Conservation (phyloP, 2,888 invertebrate genomes). For the Caenorhabditis sulstoni region DNA sequence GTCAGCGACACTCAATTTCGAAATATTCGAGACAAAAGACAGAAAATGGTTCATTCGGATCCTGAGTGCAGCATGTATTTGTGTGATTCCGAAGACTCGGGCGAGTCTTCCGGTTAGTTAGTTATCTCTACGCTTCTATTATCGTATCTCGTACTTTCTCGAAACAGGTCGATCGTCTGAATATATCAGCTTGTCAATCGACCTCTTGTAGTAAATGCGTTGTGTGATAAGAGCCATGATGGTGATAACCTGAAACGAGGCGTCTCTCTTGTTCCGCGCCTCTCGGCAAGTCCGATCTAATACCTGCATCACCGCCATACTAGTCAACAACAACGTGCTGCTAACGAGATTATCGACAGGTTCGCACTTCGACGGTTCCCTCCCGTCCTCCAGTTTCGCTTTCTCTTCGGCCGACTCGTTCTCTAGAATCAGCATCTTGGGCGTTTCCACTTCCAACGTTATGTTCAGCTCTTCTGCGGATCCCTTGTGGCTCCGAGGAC, state of each 20-base stretch:
- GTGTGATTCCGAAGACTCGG: too few relatives aligned
- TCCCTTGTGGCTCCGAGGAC: constrained; percentile 38
- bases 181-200: constrained; percentile 34
- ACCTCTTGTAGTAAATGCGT: constrained; percentile 51
- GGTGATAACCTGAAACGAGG: constrained; percentile 39
- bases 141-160: not conserved
- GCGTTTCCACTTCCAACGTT: constrained; percentile 49
- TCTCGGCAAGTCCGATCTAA: not conserved
- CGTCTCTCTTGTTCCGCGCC: not conserved
- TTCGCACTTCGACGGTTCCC: constrained; percentile 1
- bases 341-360: constrained; percentile 19
- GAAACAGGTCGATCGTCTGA: constrained; percentile 32
- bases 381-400: not conserved
- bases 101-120: too few relatives aligned
- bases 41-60: not conserved
- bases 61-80: constrained; percentile 6
- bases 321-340: constrained; percentile 27
- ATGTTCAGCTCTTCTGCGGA: constrained; percentile 28
- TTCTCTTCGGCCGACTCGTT: constrained; percentile 35
- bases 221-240: constrained; percentile 49
- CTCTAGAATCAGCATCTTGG: constrained; percentile 50
- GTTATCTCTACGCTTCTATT: not conserved
- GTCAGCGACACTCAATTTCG: not conserved
- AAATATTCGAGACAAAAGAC: not conserved
- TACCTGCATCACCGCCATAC: constrained; percentile 47